Base-by-base conservation (phyloP, 2,797 vertebrate genomes). In the Spinus olivaceus region DNA sequence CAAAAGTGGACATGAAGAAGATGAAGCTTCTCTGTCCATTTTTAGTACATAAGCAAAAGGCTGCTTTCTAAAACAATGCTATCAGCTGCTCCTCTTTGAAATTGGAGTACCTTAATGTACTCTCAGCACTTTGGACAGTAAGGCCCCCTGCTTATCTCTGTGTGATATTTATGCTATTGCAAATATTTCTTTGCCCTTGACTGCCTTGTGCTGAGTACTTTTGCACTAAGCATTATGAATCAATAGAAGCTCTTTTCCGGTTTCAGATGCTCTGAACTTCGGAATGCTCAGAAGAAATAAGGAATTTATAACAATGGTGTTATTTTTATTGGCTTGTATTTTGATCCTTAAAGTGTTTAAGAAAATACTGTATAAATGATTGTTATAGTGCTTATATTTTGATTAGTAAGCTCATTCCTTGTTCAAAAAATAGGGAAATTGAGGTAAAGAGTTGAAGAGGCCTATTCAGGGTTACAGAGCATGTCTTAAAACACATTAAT, bases 151-250 rank as follows among this genome's bases (percentile, higher is more conserved):
- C 53, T 93, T 93, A 65, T 88, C 71, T 93, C 67, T 94, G 51
- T 12, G 2, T 67, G 49, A 25, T 61, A 65, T 91, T 94, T 90
- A 63, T 73, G 17, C 63, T 86, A 92, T 84, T 51, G 33, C 23
- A 92, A 90, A 81, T 88, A 90, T 73, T 88, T 88, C 37, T 86
- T 70, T 85, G 79, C 33, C 78, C 88, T 93, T 85, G 53, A 54
- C n/a, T 23, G 49, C 50, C 16, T 81, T 73, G 20, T 89, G 73
- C 72, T 57, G 21, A 60, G 41, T 46, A 61, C 25, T 85, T 63
- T 19, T 80, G 59, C 50, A 14, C 14, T 47, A 63, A 64, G 21
- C 35, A 28, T 44, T 16, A 37, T 71, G 8, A 87, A 82, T 73
- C 66, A 47, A 13, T 73, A 7, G 9, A 35, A 77, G 17, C 10